Percentiles rank a stretch among this genome's conserved stretches.
Evolutionary conservation across 2,888 invertebrate species (phyloP).

Genomic region (Tipula unca): DNA sequence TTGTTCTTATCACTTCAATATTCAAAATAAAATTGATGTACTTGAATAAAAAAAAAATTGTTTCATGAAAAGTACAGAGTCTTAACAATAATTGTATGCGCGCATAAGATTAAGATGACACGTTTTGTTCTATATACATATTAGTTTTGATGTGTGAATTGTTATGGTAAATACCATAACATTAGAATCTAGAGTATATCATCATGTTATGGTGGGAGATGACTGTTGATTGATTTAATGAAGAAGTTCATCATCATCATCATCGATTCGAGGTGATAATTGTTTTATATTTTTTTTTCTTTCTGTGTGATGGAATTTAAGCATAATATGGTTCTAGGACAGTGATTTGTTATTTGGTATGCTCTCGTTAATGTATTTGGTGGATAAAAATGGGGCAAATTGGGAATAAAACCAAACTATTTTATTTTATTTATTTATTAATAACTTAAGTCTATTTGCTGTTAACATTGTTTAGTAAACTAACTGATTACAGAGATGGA

Average conservation of each 20-base stretch:
- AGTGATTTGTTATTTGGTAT: neutral
- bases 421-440: neutral
- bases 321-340: neutral
- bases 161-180: neutral
- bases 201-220: neutral
- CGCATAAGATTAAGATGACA: neutral
- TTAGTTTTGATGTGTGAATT: neutral
- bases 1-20: conserved; percentile 17
- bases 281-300: no score
- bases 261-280: neutral
- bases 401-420: neutral
- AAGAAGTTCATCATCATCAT: neutral
- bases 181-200: neutral
- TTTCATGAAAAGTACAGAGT: neutral
- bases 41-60: neutral
- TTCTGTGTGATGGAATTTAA: neutral
- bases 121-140: neutral
- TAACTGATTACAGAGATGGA: neutral
- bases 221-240: neutral
- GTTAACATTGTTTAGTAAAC: neutral
- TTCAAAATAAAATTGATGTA: neutral
- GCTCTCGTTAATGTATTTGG: neutral
- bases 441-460: neutral
- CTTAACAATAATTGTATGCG: neutral
- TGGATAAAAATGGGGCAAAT: neutral